Evolutionary conservation across 92 coral and sea anemone species (phyloP).

Genomic region (Actinostola sp.): DNA sequence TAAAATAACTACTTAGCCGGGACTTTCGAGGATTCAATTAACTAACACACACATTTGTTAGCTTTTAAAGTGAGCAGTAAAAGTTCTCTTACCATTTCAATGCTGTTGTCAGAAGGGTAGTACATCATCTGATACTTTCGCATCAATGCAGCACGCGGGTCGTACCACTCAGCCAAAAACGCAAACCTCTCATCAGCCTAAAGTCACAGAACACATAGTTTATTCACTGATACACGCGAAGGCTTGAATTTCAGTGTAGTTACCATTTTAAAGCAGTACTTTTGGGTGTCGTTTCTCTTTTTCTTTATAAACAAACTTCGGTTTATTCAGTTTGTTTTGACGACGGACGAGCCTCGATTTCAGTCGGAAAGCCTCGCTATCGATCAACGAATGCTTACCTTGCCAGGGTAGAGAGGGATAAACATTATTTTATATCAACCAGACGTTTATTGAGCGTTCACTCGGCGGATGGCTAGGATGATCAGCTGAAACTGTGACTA

Average conservation of each 20-base stretch:
- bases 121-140: conserved; percentile 90
- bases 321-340: conserved; percentile 78
- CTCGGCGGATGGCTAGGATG: too few species aligned
- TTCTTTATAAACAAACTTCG: conserved; percentile 16
- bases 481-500: too few species aligned
- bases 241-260: conserved; percentile 4
- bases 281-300: not conserved
- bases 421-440: not conserved
- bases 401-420: not conserved
- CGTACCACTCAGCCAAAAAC: conserved; percentile 97
- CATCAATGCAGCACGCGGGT: conserved; percentile 88
- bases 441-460: not conserved
- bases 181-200: conserved; percentile 90
- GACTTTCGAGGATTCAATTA: too few species aligned
- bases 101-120: conserved; percentile 88
- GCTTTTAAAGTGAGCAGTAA: not conserved
- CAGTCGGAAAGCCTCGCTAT: conserved; percentile 6
- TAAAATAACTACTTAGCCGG: too few species aligned
- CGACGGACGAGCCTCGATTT: conserved; percentile 80
- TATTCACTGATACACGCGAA: not conserved
- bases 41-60: too few species aligned
- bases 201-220: conserved; percentile 2
- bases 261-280: conserved; percentile 53
- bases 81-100: conserved; percentile 81
- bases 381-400: not conserved